A percentile compares a stretch with the other conserved stretches of the same genome.
Evolutionary conservation across 2,797 vertebrate species (phyloP).

Genomic region (Acipenser ruthenus): DNA sequence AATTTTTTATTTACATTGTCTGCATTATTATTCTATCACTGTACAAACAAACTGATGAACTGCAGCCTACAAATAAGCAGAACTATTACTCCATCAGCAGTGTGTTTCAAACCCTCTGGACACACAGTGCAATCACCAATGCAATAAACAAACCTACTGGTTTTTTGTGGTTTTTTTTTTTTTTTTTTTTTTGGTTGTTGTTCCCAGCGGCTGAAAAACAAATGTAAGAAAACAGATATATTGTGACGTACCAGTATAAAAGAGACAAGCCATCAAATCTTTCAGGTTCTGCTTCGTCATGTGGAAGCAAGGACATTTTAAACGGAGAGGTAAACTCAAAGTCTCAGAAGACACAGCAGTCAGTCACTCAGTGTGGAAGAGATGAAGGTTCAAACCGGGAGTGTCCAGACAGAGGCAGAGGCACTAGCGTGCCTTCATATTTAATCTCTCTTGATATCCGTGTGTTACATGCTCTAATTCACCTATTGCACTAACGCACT

Average conservation of each 20-base stretch:
- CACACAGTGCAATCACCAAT: too few species aligned
- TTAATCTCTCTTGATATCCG: conserved; percentile 70
- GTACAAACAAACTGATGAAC: too few species aligned
- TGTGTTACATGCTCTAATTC: conserved; percentile 44
- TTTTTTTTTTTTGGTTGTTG: too few species aligned
- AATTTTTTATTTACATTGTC: too few species aligned
- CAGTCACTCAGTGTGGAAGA: conserved; percentile 24
- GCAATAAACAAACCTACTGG: too few species aligned
- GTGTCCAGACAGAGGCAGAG: conserved; percentile 45
- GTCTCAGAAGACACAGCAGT: conserved; percentile 27
- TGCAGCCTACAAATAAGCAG: too few species aligned
- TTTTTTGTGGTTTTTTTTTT: too few species aligned
- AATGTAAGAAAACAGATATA: neutral
- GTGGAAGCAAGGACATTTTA: conserved; percentile 67
- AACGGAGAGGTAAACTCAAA: conserved; percentile 25
- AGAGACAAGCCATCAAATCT: conserved; percentile 70
- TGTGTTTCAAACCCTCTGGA: too few species aligned
- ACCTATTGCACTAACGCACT: conserved; percentile 35
- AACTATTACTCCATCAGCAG: too few species aligned
- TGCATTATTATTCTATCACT: too few species aligned
- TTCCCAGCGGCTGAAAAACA: neutral
- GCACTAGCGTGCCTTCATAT: conserved; percentile 48
- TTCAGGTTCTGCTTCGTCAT: conserved; percentile 55
- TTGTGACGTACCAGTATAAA: conserved; percentile 66
- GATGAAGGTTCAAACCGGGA: conserved; percentile 38